Conservation (phyloP, 2,888 invertebrate genomes). For the Odontocolon sp. region DNA sequence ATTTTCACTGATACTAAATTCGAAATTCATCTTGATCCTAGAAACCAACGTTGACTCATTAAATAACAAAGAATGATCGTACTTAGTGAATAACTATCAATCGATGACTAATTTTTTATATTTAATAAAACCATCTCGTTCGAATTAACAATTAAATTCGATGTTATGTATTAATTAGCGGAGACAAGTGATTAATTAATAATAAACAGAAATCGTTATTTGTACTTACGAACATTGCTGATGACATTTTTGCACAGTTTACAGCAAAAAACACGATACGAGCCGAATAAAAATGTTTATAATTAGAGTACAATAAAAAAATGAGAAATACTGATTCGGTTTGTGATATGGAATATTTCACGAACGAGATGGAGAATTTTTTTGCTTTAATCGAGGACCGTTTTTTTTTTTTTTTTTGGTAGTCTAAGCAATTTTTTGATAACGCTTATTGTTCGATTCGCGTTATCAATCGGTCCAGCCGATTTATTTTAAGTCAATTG, state of each 20-base stretch:
- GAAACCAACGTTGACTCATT: neutral
- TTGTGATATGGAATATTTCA: constrained; percentile 46
- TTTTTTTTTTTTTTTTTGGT: neutral
- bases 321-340: constrained; percentile 47
- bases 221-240: constrained; percentile 74
- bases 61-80: neutral
- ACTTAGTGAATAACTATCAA: too few species aligned
- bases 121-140: constrained; percentile 1
- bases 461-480: too few species aligned
- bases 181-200: neutral
- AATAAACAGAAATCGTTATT: neutral
- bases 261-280: constrained; percentile 26
- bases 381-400: neutral
- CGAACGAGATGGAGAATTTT: constrained; percentile 15
- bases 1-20: neutral
- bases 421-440: too few species aligned
- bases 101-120: too few species aligned
- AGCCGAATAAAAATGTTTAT: constrained; percentile 13
- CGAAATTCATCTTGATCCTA: neutral
- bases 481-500: constrained; percentile 31
- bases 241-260: constrained; percentile 69
- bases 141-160: neutral
- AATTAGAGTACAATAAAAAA: constrained; percentile 18
- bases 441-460: too few species aligned
- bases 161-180: too few species aligned